Evolutionary conservation across 2,888 invertebrate genomes (phyloP).

Genomic region (Rotaria macrura): DNA sequence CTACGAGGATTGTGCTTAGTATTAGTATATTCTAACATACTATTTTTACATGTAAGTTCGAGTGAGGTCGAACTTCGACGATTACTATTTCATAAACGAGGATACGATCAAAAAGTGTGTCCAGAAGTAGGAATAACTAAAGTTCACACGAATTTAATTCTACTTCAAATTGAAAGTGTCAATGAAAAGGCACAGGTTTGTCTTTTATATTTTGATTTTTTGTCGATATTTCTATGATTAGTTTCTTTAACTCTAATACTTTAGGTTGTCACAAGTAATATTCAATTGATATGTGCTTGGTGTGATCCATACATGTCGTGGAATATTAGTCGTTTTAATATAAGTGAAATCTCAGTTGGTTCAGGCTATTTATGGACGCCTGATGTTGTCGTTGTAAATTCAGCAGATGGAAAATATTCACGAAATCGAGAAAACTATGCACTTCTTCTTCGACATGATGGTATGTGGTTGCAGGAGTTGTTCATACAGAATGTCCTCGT

Average conservation of each 20-base stretch:
- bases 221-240: neutral
- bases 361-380: conserved; percentile 31
- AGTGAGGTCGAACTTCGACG: neutral
- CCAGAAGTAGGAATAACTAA: neutral
- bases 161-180: conserved; percentile 15
- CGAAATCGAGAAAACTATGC: conserved; percentile 31
- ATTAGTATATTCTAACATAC: neutral
- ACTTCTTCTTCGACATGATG: neutral
- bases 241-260: neutral
- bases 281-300: conserved; percentile 13
- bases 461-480: neutral
- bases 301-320: conserved; percentile 29
- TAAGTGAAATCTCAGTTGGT: conserved; percentile 23
- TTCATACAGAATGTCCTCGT: too few relatives aligned
- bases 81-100: neutral
- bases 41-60: neutral
- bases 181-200: conserved; percentile 7
- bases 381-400: conserved; percentile 29
- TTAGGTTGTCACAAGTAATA: neutral
- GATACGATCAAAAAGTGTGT: neutral
- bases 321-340: conserved; percentile 23
- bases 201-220: neutral
- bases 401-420: conserved; percentile 27
- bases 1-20: neutral
- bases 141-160: neutral